Evolutionary conservation across 2,797 vertebrate genomes (phyloP).

Genomic region (Zenarchopterus dispar): DNA sequence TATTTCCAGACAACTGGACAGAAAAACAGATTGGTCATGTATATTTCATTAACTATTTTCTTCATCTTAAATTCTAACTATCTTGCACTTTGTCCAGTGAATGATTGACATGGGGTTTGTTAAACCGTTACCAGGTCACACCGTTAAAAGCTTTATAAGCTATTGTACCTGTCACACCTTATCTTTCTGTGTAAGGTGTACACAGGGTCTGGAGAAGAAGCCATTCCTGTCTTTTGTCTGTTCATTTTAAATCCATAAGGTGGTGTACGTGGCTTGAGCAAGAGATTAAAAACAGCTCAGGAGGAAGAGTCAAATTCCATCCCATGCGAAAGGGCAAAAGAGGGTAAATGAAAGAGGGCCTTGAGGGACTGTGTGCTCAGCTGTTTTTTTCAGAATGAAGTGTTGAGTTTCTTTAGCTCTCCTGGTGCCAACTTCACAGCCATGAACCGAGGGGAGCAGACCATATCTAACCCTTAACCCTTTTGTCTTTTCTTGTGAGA

Average conservation of each 20-base stretch:
- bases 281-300: constrained; percentile 6
- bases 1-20: constrained; percentile 11
- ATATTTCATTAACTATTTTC: neutral
- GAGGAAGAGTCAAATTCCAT: constrained; percentile 45
- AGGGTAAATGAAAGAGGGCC: constrained; percentile 13
- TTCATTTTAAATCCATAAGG: constrained; percentile 41
- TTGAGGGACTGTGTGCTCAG: constrained; percentile 31
- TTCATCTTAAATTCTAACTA: constrained; percentile 12
- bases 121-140: too few relatives aligned
- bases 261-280: constrained; percentile 27
- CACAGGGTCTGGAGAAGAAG: neutral
- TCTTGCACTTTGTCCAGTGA: neutral
- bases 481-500: neutral
- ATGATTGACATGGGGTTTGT: constrained; percentile 12
- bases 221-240: neutral
- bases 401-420: constrained; percentile 9
- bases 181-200: neutral
- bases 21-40: neutral
- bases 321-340: constrained; percentile 31
- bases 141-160: too few relatives aligned
- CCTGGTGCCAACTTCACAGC: neutral
- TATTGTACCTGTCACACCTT: too few relatives aligned
- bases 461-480: neutral
- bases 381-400: constrained; percentile 41
- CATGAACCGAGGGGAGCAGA: neutral